Base-by-base conservation (phyloP, 2,888 invertebrate species). In the Spodoptera picta region DNA sequence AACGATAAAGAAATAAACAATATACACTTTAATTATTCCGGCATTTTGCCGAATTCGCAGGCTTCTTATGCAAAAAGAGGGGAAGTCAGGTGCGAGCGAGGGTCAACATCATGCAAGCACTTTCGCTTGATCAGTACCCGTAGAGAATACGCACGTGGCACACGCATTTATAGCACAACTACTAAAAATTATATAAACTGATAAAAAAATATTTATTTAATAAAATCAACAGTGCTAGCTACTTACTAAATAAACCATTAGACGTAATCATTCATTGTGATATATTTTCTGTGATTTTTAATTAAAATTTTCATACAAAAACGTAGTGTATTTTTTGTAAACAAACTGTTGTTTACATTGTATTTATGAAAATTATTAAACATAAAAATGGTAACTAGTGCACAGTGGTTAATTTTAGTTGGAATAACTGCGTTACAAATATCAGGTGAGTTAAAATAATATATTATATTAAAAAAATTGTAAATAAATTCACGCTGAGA, bases 101-200 rank as follows among this genome's bases (percentile, higher is more conserved):
- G 88, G 85, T 86, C 86, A 83, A 77, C 80, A 80, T 76, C 70
- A 79, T 80, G 77, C 82, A 77, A 65, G 78, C 78, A 93, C 93
- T 94, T 92, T 94, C 93, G 90, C 92, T 84, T 77, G 61, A 71
- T 85, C 90, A 94, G 93, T 93, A 72, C 78, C 75, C 81, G 81
- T 74, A 83, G 77, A 75, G 80, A 77, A 79, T 75, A 89, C 87
- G 86, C 83, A 83, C 84, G 83, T 79, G 71, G 52, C 71, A 83
- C 87, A 90, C 91, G 90, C 79, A 75, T 68, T 68, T 64, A 72
- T 59, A 65, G 69, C 62, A 70, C 65, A 65, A 46, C 68, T 65
- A 27, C 27, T 3, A 27, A 27, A 27, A 3, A 24, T 24, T 24
- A 24, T 64, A 65, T 43, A 10, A 58, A 60, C 51, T 19, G 46